Base-by-base conservation (phyloP, 2,888 invertebrate species). In the Hesperia comma region DNA sequence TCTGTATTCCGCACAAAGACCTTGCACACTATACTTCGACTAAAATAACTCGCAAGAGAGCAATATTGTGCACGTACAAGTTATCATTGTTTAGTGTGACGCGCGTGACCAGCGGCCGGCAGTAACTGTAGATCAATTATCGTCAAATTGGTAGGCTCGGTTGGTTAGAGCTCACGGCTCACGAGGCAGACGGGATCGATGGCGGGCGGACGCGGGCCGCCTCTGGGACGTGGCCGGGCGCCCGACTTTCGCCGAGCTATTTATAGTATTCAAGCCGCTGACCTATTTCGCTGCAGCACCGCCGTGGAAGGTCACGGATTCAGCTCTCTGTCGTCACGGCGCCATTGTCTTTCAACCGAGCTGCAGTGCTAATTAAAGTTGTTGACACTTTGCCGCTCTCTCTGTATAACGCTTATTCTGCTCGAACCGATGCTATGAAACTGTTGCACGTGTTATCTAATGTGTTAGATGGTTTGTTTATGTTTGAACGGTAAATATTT, bases 251-350 rank as follows among this genome's bases (percentile, higher is more conserved):
- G 82, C 89, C 89, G 84, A 88, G 92, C 92, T 92, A 92, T 92
- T 92, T 91, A 91, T 92, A 92, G 90, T 88, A 87, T 87, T 88
- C 86, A 90, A 90, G 91, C 92, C 90, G 91, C 91, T 92, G 92
- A 92, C 92, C 92, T 90, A 92, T 90, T 91, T 92, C 84, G 86
- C 87, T 90, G 92, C 90, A 90, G 88, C 86, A 84, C 87, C 86
- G 75, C 82, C 84, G 83, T 85, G 89, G 92, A 92, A 92, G 92
- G 92, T 92, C 92, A 92, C 89, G 91, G 91, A 88, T 91, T 85
- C 88, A 86, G 88, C 87, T 85, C 85, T 87, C 81, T 88, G 88
- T 81, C 87, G 83, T 80, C 82, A 82, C 84, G 89, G 86, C 89
- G 89, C 90, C 88, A 90, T 91, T 91, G 92, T 92, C 90, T 90